phyloP scores from a whole-genome alignment of 2,888 invertebrate genomes.

The Saturnia japonica region DNA sequence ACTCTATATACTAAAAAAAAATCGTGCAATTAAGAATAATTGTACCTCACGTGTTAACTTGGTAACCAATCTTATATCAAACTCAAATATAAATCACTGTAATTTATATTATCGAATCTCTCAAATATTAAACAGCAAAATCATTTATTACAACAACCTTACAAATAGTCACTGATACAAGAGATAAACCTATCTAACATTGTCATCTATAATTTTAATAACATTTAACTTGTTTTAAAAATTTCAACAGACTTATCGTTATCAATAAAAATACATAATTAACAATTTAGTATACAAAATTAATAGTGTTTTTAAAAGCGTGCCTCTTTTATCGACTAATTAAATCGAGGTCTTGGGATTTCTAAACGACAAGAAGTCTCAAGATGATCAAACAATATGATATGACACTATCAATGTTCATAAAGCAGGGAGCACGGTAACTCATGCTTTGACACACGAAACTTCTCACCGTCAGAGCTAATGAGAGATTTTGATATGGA shows the following conservation, averaged over 20 bases:
- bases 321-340: constrained; percentile 45
- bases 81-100: not conserved
- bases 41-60: not conserved
- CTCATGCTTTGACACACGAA: constrained; percentile 3
- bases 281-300: constrained; percentile 23
- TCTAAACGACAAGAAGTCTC: constrained; percentile 31
- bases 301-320: constrained; percentile 28
- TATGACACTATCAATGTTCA: constrained; percentile 16
- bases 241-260: constrained; percentile 15
- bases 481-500: constrained; percentile 7
- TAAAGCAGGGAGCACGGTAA: constrained; percentile 1
- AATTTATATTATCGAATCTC: not conserved
- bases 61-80: not conserved
- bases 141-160: not conserved
- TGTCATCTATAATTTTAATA: constrained; percentile 20
- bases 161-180: constrained; percentile 3
- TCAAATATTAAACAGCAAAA: not conserved
- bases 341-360: constrained; percentile 47
- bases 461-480: constrained; percentile 5
- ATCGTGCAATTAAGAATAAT: not conserved
- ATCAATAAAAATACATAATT: constrained; percentile 20
- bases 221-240: constrained; percentile 16
- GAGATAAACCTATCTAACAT: constrained; percentile 15
- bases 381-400: constrained; percentile 15
- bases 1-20: no score